Conservation (phyloP, 2,888 invertebrate species). For the Hanleya hanleyi region DNA sequence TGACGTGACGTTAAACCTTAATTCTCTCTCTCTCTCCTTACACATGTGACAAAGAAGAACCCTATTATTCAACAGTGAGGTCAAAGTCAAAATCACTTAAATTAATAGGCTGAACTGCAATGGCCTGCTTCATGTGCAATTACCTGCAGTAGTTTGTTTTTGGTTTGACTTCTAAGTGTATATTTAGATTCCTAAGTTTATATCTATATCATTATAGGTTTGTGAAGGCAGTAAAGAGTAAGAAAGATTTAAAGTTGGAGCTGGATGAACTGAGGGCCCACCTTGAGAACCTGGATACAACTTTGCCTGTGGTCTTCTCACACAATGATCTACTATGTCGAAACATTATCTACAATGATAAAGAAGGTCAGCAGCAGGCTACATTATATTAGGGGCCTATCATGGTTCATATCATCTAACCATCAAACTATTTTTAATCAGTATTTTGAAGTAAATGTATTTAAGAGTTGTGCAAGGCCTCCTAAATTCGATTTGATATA, state of each 20-base stretch:
- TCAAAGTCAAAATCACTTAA: background rate
- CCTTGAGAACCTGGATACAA: constrained; percentile 79
- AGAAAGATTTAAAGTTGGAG: constrained; percentile 69
- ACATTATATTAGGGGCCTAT: too few relatives aligned
- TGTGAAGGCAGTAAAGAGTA: constrained; percentile 77
- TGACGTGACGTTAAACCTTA: too few relatives aligned
- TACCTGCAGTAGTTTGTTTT: too few relatives aligned
- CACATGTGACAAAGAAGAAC: background rate
- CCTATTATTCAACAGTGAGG: background rate
- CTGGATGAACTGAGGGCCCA: constrained; percentile 80
- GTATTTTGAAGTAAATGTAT: too few relatives aligned
- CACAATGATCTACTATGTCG: constrained; percentile 98
- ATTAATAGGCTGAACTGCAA: background rate
- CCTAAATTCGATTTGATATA: too few relatives aligned
- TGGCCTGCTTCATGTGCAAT: too few relatives aligned
- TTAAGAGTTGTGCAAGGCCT: too few relatives aligned
- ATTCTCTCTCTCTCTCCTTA: too few relatives aligned
- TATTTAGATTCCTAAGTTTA: too few relatives aligned
- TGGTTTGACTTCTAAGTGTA: too few relatives aligned
- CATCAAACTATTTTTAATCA: too few relatives aligned
- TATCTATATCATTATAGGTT: constrained; percentile 29
- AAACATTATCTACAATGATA: constrained; percentile 90
- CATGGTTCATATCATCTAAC: too few relatives aligned
- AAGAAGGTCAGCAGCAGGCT: constrained; percentile 67
- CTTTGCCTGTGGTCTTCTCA: constrained; percentile 89